phyloP scores from a whole-genome alignment of 2,888 invertebrate species.

The Sympetrum striolatum region DNA sequence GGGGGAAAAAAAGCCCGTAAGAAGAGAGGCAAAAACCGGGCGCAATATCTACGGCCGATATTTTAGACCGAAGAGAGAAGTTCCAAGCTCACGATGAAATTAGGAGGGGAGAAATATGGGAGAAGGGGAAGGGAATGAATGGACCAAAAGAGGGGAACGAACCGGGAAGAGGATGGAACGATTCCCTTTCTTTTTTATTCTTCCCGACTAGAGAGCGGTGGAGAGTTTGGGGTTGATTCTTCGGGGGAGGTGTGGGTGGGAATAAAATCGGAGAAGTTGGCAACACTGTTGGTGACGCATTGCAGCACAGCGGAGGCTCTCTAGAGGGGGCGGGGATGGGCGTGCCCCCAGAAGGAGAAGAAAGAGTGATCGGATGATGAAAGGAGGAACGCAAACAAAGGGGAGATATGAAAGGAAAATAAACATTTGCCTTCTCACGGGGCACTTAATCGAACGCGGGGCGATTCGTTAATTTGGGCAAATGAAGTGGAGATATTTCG shows the following conservation, averaged over 20 bases:
- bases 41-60: too few relatives aligned
- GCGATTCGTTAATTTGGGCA: too few relatives aligned
- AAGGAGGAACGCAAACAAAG: neutral
- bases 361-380: neutral
- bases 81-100: too few relatives aligned
- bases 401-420: neutral
- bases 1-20: too few relatives aligned
- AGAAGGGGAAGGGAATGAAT: neutral
- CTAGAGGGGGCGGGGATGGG: neutral
- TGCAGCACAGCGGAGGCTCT: conserved; percentile 1
- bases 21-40: too few relatives aligned
- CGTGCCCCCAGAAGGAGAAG: neutral
- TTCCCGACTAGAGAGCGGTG: neutral
- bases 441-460: too few relatives aligned
- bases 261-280: neutral
- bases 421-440: neutral
- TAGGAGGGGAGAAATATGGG: too few relatives aligned
- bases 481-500: too few relatives aligned
- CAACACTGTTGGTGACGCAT: conserved; percentile 39
- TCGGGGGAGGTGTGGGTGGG: neutral
- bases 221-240: neutral
- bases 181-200: neutral
- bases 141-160: neutral
- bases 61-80: too few relatives aligned
- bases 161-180: neutral